Evolutionary conservation across 2,797 vertebrate genomes (phyloP).

Genomic region (Lutjanus argentimaculatus): DNA sequence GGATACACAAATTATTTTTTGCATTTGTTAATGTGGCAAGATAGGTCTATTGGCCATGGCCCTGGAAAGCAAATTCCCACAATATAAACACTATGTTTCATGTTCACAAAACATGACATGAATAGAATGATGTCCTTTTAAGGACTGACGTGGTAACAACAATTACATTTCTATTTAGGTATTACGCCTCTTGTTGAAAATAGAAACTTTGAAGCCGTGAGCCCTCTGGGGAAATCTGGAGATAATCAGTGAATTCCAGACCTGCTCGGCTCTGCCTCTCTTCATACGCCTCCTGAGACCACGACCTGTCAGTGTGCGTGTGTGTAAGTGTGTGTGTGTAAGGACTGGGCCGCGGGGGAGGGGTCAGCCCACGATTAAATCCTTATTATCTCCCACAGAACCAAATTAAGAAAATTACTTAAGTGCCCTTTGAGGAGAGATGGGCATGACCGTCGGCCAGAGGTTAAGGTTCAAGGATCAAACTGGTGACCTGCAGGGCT

Average conservation of each 20-base stretch:
- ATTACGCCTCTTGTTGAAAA: conserved; percentile 52
- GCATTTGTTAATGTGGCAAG: too few relatives aligned
- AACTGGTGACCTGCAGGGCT: conserved; percentile 54
- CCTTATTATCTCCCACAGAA: conserved; percentile 76
- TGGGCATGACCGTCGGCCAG: conserved; percentile 44
- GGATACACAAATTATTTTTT: too few relatives aligned
- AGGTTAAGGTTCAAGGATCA: conserved; percentile 67
- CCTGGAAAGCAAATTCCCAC: background rate
- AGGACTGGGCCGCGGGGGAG: conserved; percentile 18
- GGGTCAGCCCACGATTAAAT: conserved; percentile 69
- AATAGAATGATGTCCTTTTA: conserved; percentile 51
- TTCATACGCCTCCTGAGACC: conserved; percentile 60
- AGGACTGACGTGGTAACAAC: conserved; percentile 36
- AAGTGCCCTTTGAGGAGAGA: conserved; percentile 64
- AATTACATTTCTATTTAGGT: conserved; percentile 53
- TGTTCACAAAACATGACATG: conserved; percentile 9
- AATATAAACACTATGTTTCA: background rate
- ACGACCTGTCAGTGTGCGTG: conserved; percentile 55
- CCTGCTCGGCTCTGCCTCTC: conserved; percentile 59
- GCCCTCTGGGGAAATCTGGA: conserved; percentile 78
- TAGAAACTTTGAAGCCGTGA: conserved; percentile 46
- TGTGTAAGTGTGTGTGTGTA: conserved; percentile 41
- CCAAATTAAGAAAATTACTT: conserved; percentile 79
- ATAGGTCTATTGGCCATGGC: too few relatives aligned
- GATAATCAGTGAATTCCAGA: conserved; percentile 78